Percentiles rank a stretch among this genome's conserved stretches.
Conservation (phyloP, 2,113 vertebrate species). For the Axis porcinus region DNA sequence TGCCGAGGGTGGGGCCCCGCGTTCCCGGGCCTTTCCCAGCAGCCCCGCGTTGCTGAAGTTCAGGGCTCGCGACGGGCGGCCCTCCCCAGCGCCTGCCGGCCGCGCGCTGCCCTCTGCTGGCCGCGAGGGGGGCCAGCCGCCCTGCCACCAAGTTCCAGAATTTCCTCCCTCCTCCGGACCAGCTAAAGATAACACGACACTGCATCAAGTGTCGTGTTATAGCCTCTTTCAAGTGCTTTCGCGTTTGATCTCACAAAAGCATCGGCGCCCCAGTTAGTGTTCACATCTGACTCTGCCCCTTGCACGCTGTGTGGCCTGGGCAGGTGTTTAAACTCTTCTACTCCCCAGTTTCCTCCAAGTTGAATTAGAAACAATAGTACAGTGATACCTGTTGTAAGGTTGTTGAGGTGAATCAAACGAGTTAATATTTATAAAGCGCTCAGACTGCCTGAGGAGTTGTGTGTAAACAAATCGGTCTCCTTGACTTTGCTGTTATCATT, state of each 20-base stretch:
- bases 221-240: background rate
- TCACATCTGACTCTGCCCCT: background rate
- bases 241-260: background rate
- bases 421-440: too few species aligned
- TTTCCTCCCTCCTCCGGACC: background rate
- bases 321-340: background rate
- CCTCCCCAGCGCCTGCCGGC: background rate
- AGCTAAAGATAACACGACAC: background rate
- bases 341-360: background rate
- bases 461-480: accelerated
- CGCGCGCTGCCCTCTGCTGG: slow-evolving; percentile 33
- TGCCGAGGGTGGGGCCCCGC: background rate
- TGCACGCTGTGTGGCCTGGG: background rate
- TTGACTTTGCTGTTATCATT: background rate
- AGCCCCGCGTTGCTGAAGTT: background rate
- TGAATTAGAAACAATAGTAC: background rate
- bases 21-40: background rate
- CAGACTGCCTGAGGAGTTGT: background rate
- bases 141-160: accelerated
- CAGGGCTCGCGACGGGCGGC: accelerated
- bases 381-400: background rate
- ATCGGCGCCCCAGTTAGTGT: accelerated
- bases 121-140: accelerated
- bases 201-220: background rate
- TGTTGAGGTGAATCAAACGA: background rate